phyloP scores from a whole-genome alignment of 1,140 invertebrate genomes.

The honey bee (Apis mellifera) region Amel_HAv3.1 CM009938.2:5544001-5544500 shows the following conservation, averaged over 20 bases:
- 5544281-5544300: constrained; percentile 33
- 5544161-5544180: neutral
- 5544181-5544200: constrained; percentile 16
- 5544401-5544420: constrained; percentile 8
- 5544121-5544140: constrained; percentile 36
- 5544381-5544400: neutral
- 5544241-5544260: neutral
- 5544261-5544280: constrained; percentile 20
- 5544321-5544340: neutral
- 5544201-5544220: constrained; percentile 39
- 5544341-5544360: neutral
- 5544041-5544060: neutral
- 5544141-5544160: constrained; percentile 2
- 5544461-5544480: constrained; percentile 11
- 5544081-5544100: constrained; percentile 29
- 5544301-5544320: neutral
- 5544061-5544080: constrained; percentile 13
- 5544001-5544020: neutral
- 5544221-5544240: constrained; percentile 31
- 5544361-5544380: neutral
- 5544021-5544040: neutral
- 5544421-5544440: constrained; percentile 38
- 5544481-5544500: neutral
- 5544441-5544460: constrained; percentile 43
- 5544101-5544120: neutral